phyloP scores from a whole-genome alignment of 2,888 invertebrate genomes.

The Xestia ashworthii region DNA sequence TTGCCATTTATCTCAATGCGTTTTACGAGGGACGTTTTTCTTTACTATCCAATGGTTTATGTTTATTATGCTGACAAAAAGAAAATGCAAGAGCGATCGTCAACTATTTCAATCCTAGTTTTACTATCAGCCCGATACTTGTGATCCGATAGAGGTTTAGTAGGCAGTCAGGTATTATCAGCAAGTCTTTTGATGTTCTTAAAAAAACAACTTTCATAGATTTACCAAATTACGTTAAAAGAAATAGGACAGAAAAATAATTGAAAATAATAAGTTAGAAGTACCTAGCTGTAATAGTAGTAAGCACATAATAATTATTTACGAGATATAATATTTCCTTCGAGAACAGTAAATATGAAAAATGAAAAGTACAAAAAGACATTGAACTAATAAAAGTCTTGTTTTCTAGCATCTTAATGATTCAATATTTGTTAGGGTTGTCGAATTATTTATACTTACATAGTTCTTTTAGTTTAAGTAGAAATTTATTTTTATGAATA shows the following conservation, averaged over 20 bases:
- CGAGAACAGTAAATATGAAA: conserved; percentile 30
- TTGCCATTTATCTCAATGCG: conserved; percentile 34
- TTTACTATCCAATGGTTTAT: conserved; percentile 26
- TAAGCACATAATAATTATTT: conserved; percentile 46
- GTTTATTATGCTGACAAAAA: conserved; percentile 26
- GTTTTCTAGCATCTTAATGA: conserved; percentile 40
- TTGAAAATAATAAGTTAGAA: background rate
- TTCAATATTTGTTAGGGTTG: conserved; percentile 32
- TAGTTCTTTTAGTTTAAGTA: background rate
- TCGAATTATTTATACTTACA: background rate
- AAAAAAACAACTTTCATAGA: background rate
- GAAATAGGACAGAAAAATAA: background rate
- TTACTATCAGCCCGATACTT: background rate
- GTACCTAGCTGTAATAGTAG: background rate
- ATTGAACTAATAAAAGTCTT: conserved; percentile 40
- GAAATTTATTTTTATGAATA: background rate
- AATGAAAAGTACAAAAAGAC: conserved; percentile 46
- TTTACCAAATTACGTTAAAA: background rate
- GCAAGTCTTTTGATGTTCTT: background rate
- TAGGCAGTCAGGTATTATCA: background rate
- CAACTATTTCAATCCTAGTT: background rate
- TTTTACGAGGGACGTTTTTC: conserved; percentile 28
- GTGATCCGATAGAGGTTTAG: background rate
- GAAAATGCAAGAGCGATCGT: conserved; percentile 5
- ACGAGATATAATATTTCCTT: conserved; percentile 32